Evolutionary conservation across 2,113 vertebrate species (phyloP), one percentile per base, ranked within the genome.

Genomic region (Sinocyclocheilus anophthalmus): DNA sequence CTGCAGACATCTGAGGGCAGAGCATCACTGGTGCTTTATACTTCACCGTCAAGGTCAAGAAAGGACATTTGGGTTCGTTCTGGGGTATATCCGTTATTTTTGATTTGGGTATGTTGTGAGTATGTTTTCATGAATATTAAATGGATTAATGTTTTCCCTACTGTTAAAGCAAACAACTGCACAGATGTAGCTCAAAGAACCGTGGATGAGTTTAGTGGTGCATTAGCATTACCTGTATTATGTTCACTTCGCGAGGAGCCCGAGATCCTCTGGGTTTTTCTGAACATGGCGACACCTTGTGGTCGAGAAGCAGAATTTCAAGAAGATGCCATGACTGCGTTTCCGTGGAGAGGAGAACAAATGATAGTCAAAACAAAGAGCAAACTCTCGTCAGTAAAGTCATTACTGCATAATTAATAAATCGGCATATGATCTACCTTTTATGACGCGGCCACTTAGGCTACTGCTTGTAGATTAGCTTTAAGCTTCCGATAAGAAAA

Each of bases 271-370:
- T 48, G 30, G 30, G 45, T 48, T 2, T 11, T 63, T 80, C 33
- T 26, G 45, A 18, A 2, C 70, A 10, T 59, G 76, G 37, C 26
- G 61, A 85, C 85, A 76, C n/a, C 59, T 12, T 84, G 82, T 73
- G 88, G 76, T 42, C 18, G 24, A 30, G 18, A 39, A 37, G 30
- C 55, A 22, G 18, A 63, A 72, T 20, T 26, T 20, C 57, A 57
- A 8, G 39, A 57, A 8, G 39, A 1, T 4, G 0, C 4, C 13
- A 13, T 30, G 14, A 42, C 18, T 10, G 16, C 5, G 50, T 78
- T 50, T 42, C 1, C 12, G 13, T 45, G 11, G 1, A n/a, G 39
- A 37, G 37, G 37, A 9, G 8, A 42, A 42, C 42, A 42, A 42
- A 7, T 2, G 42, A 42, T 42, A 42, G 50, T 53, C 14, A 53